These are phyloP conservation scores for Halictus quadricinctus DNA, from an alignment of 2,888 invertebrate genomes.

Conservation along the genomic window DNA sequence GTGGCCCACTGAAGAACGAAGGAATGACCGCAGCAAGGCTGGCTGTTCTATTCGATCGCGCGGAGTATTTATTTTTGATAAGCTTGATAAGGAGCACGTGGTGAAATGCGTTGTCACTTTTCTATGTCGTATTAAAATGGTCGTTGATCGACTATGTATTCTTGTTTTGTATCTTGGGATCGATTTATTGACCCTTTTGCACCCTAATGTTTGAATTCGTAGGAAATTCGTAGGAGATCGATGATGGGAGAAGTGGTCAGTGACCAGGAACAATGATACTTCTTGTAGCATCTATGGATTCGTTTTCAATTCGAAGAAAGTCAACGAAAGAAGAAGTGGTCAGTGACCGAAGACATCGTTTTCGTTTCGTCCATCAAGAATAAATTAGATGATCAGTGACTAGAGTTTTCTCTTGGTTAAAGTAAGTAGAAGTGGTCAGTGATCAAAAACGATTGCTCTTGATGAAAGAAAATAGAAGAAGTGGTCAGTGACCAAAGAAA, in stretches of 20 bases:
- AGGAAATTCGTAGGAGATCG: not conserved
- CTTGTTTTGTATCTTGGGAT: not conserved
- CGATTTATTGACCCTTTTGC: not conserved
- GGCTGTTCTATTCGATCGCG: not conserved
- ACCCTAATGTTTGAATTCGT: not conserved
- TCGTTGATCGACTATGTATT: not conserved
- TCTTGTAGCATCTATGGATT: not conserved
- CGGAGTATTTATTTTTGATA: constrained; percentile 43
- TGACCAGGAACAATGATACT: not conserved
- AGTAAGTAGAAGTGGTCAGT: no score
- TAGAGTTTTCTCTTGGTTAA: no score
- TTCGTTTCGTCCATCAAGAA: no score
- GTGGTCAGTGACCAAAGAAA: no score
- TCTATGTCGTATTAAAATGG: constrained; percentile 7
- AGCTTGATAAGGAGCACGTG: not conserved
- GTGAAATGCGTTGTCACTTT: not conserved
- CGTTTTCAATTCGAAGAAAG: not conserved
- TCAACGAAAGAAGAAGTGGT: not conserved
- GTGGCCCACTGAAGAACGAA: not conserved
- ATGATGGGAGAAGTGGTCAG: not conserved
- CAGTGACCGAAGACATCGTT: not conserved
- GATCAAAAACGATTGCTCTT: no score
- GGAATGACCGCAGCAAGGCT: not conserved
- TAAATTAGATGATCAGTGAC: no score
- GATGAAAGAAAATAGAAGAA: no score